Base-by-base conservation (phyloP, 2,797 vertebrate species). In the Rhinatrema bivittatum region DNA sequence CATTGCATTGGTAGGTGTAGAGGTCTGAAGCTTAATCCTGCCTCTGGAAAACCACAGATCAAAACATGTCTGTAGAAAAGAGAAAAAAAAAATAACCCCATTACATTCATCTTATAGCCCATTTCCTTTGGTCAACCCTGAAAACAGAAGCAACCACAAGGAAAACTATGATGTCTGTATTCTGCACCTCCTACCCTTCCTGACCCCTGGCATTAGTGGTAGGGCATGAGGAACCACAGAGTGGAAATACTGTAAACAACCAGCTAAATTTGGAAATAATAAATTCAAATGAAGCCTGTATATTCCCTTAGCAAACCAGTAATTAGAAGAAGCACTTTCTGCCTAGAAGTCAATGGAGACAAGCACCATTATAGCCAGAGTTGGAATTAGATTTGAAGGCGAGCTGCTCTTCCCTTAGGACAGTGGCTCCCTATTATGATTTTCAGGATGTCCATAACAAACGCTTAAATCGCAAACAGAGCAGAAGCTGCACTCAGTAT, bases 241-340 rank as follows among this genome's bases (percentile, higher is more conserved):
- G 21, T 10, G 57, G 20, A 45, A 19, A 30, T 32, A 47, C 47
- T 30, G 24, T 38, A 2, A 14, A 17, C 38, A 21, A 10, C 29
- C 43, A 32, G 9, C 50, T 59, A 40, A 51, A 36, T 64, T 66
- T 51, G 57, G 65, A 66, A 49, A 49, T 11, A 43, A 50, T 16
- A 3, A 38, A 25, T 48, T 25, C 10, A 34, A 39, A 5, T 25
- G n/a, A 25, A 33, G 54, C 53, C 36, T 49, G 48, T 32, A 36
- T 51, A 50, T 32, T 62, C 53, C 13, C 53, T 53, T 22, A 12
- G 30, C 32, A 45, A 52, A 39, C 44, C 53, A 50, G 3, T 50
- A 53, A 71, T 68, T 57, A 60, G 43, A 21, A 27, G 29, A 23
- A 32, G 43, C 11, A 17, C 29, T 57, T 59, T 37, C 44, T 50